phyloP scores from a whole-genome alignment of 1,140 invertebrate genomes.

The Nautilus pompilius region DNA sequence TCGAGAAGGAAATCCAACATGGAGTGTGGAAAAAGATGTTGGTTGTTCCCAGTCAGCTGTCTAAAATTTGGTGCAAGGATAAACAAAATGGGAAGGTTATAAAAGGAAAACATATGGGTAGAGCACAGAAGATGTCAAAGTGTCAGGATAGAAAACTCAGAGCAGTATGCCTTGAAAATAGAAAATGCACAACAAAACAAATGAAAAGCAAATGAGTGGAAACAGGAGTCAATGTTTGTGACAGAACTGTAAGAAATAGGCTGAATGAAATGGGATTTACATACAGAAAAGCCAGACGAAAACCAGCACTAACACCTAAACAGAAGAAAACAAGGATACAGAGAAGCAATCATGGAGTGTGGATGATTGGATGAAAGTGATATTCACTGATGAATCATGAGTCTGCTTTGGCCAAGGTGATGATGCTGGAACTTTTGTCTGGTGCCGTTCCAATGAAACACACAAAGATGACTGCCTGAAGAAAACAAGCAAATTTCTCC shows the following conservation, averaged over 20 bases:
- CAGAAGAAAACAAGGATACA: background rate
- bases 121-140: background rate
- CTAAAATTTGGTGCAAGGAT: background rate
- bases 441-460: background rate
- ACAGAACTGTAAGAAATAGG: background rate
- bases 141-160: background rate
- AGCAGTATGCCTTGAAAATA: background rate
- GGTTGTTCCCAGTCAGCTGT: background rate
- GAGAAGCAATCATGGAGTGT: background rate
- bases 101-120: background rate
- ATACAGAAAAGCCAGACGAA: background rate
- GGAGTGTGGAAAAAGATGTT: background rate
- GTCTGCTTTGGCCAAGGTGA: background rate
- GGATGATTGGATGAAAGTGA: background rate
- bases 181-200: background rate
- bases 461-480: background rate
- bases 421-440: background rate
- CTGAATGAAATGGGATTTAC: background rate
- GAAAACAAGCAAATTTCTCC: background rate
- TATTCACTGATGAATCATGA: background rate
- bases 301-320: background rate
- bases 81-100: background rate
- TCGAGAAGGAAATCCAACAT: background rate
- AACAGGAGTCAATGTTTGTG: background rate
- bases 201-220: background rate